Evolutionary conservation across 2,113 vertebrate genomes (phyloP), one percentile per base, ranked within the genome.

Genomic region (Ceyx margarethae): DNA sequence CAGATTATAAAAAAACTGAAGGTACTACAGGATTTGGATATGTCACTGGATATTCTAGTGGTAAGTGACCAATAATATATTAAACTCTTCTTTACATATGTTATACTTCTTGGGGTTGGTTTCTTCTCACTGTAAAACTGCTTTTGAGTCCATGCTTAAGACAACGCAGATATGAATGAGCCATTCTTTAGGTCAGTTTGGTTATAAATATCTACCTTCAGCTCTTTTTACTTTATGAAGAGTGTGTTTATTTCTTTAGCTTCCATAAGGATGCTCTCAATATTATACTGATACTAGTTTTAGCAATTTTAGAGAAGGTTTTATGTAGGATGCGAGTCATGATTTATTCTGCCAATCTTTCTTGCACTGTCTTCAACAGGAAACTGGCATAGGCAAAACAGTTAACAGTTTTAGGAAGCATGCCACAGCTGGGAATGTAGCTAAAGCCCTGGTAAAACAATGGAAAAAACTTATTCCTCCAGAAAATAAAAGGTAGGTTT

Each of bases 301-400:
- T 51, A 82, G 48, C n/a, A 50, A 12, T 58, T 84, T 88, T 58
- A 67, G 57, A 42, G 40, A 37, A 50, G 11, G 4, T 6, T 85
- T 78, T 91, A 10, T 80, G 85, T 73, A 60, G 20, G 17, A 31
- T 75, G 19, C 20, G 57, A 43, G 10, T 45, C 13, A 2, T 28
- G 18, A 51, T 64, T 74, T 72, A 35, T 65, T 80, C 57, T 66
- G 9, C 11, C 17, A 4, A 15, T 79, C 61, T 82, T 77, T 75
- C 45, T 86, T 80, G 48, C 15, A 15, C 37, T 68, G 0, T 83
- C 25, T 69, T 79, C 67, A 75, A 95, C 85, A 98, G 98, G 98
- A 98, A 97, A 99, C 97, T 58, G 98, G 98, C 91, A 98, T 98
- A 72, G 98, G 98, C 20, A 98, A 98, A 97, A 95, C 94, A 1